phyloP scores from a whole-genome alignment of 1,140 invertebrate genomes.

The Camponotus floridanus region DNA sequence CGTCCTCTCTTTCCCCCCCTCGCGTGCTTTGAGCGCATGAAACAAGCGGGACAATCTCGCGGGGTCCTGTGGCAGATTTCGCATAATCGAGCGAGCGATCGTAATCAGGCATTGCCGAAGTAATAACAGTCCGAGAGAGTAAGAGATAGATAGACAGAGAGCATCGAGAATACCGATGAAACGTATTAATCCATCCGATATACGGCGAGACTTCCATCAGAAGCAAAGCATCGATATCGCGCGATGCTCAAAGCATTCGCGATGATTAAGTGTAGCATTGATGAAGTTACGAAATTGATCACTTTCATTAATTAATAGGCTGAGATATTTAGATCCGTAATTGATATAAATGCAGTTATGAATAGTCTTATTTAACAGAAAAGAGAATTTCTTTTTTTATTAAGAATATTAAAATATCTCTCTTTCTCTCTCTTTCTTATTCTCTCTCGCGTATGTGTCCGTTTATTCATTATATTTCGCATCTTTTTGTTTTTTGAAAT shows the following conservation, averaged over 20 bases:
- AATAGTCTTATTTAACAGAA: neutral
- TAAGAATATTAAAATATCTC: neutral
- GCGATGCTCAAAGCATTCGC: constrained; percentile 5
- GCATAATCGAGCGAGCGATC: constrained; percentile 35
- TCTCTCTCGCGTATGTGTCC: neutral
- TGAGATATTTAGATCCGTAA: neutral
- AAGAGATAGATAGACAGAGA: constrained; percentile 2
- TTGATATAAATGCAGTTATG: neutral
- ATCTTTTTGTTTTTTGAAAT: neutral
- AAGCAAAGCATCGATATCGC: neutral
- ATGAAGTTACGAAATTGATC: neutral
- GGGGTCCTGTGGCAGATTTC: constrained; percentile 36
- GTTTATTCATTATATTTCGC: neutral
- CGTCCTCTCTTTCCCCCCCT: neutral
- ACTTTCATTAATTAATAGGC: constrained; percentile 3
- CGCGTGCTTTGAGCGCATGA: constrained; percentile 20
- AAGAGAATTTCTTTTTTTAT: neutral
- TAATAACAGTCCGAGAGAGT: constrained; percentile 35
- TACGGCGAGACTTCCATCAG: neutral
- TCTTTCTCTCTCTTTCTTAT: neutral
- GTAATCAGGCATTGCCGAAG: constrained; percentile 44
- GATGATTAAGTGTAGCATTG: constrained; percentile 17
- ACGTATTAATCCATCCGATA: neutral
- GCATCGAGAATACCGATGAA: neutral
- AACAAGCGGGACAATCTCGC: constrained; percentile 21